These are phyloP conservation scores for Eleutherodactylus coqui DNA, from an alignment of 2,797 vertebrate species.

Conservation along the genomic window DNA sequence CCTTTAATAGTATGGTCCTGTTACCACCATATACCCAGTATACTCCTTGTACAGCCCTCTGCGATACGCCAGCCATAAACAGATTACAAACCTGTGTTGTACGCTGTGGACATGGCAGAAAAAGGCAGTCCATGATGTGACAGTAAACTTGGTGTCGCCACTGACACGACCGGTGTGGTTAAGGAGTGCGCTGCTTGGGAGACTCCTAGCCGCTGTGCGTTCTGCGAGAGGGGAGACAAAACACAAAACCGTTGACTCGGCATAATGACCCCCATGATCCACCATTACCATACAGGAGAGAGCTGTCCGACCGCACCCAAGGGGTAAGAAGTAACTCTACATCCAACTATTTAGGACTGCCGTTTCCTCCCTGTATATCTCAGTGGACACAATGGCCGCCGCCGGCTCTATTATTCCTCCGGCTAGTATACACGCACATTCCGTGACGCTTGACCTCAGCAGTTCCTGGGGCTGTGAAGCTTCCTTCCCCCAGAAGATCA, in stretches of 20 bases:
- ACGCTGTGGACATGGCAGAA: conserved; percentile 93
- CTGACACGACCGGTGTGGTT: conserved; percentile 94
- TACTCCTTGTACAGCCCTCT: background rate
- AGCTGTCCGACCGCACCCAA: background rate
- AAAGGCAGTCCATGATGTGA: conserved; percentile 90
- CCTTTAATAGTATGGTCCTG: too few species aligned
- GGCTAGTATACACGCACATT: too few species aligned
- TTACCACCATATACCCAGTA: too few species aligned
- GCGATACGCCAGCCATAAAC: background rate
- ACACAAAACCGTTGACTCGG: background rate
- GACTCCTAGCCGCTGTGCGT: conserved; percentile 86
- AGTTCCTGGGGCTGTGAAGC: background rate
- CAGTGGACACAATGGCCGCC: background rate
- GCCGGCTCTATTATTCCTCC: background rate
- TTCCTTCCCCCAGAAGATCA: conserved; percentile 6
- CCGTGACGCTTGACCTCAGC: background rate
- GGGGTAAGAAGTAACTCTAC: too few species aligned
- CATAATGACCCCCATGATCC: background rate
- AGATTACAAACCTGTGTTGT: conserved; percentile 88
- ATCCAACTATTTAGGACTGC: too few species aligned
- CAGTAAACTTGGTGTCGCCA: conserved; percentile 94
- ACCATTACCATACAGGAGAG: background rate
- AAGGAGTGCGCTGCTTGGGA: conserved; percentile 91
- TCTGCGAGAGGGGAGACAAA: conserved; percentile 75
- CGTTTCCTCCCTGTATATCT: background rate